These are phyloP conservation scores for Polietes domitor DNA, from an alignment of 2,888 invertebrate genomes.

Conservation along the genomic window DNA sequence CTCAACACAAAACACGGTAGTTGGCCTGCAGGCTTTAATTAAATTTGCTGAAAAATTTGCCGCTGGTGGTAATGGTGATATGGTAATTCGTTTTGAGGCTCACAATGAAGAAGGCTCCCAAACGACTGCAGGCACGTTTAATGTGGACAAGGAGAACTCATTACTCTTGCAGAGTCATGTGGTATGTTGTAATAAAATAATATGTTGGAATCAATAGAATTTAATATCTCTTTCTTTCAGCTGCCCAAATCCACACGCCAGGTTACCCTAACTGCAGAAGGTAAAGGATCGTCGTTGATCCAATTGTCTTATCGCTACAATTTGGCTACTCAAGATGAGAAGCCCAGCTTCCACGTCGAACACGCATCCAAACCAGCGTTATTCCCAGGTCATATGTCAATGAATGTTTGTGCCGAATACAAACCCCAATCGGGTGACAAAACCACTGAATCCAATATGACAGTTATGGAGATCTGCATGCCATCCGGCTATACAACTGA, in stretches of 20 bases:
- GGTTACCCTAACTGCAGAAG: conserved; percentile 89
- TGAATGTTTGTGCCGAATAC: conserved; percentile 91
- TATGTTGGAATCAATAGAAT: background rate
- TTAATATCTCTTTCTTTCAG: conserved; percentile 55
- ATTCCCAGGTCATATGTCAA: conserved; percentile 88
- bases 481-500: conserved; percentile 96
- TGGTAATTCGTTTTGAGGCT: conserved; percentile 73
- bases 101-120: conserved; percentile 64
- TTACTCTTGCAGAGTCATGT: conserved; percentile 91
- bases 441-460: conserved; percentile 89
- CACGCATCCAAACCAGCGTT: conserved; percentile 91
- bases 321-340: conserved; percentile 92
- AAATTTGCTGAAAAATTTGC: conserved; percentile 83
- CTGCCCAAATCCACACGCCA: conserved; percentile 81
- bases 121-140: conserved; percentile 71
- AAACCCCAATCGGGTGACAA: conserved; percentile 67
- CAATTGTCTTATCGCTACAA: conserved; percentile 91
- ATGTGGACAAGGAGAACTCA: conserved; percentile 87
- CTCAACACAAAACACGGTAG: conserved; percentile 90
- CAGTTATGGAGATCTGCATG: conserved; percentile 93
- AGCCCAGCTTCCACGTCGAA: conserved; percentile 92
- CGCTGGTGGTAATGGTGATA: conserved; percentile 77
- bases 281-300: conserved; percentile 89
- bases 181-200: conserved; percentile 81
- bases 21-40: conserved; percentile 87